A percentile compares a stretch with the other conserved stretches of the same genome.
Conservation (phyloP, 2,888 invertebrate genomes). For the Dioctria rufipes region DNA sequence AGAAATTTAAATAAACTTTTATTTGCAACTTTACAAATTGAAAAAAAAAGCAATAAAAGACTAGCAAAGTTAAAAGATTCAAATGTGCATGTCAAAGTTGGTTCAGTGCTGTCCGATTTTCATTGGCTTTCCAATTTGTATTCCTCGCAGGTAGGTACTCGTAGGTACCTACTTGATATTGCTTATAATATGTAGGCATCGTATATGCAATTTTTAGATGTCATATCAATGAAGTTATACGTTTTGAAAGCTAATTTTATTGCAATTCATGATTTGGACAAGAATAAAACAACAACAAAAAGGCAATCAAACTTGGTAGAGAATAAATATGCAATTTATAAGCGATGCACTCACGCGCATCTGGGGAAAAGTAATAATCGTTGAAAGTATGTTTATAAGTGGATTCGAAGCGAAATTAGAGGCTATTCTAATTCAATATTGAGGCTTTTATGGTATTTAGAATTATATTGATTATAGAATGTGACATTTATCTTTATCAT, state of each 20-base stretch:
- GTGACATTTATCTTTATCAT: too few relatives aligned
- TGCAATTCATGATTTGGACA: conserved; percentile 15
- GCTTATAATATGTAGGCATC: conserved; percentile 18
- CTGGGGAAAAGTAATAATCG: background rate
- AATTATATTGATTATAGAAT: too few relatives aligned
- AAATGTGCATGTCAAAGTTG: background rate
- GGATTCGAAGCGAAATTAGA: too few relatives aligned
- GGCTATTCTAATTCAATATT: too few relatives aligned
- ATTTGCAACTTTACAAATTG: background rate
- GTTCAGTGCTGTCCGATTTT: background rate
- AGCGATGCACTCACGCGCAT: conserved; percentile 11
- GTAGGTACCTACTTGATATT: background rate
- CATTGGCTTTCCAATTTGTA: conserved; percentile 21
- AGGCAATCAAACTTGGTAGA: background rate
- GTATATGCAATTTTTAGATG: conserved; percentile 19
- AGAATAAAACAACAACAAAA: background rate
- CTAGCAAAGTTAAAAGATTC: background rate
- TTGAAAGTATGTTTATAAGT: too few relatives aligned
- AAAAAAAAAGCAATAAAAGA: background rate
- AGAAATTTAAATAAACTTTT: conserved; percentile 1
- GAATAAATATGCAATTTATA: conserved; percentile 23
- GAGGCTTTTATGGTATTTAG: too few relatives aligned
- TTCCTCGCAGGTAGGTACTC: conserved; percentile 1
- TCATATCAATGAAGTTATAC: conserved; percentile 39
- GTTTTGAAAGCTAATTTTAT: conserved; percentile 8